Conservation (phyloP, 2,797 vertebrate species). For the Sebastes hopkinsi region DNA sequence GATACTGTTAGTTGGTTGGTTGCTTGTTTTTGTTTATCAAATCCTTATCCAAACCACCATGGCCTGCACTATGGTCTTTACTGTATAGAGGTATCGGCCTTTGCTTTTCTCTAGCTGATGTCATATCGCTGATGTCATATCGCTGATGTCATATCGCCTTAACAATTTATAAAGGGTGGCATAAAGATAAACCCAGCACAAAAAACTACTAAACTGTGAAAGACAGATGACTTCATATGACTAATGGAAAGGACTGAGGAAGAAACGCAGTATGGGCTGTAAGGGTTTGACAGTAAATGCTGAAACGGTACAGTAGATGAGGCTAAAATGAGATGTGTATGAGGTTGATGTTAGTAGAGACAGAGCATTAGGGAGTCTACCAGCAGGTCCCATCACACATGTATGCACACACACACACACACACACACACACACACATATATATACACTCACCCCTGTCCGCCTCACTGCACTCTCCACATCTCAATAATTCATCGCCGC, state of each 20-base stretch:
- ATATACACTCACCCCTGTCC: slow-evolving; percentile 52
- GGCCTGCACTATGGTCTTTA: not conserved
- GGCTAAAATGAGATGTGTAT: slow-evolving; percentile 45
- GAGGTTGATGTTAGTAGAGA: slow-evolving; percentile 33
- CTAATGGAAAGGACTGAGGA: not conserved
- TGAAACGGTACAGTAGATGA: slow-evolving; percentile 26
- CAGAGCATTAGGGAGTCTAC: slow-evolving; percentile 47
- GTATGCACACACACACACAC: slow-evolving; percentile 43
- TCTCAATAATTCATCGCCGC: slow-evolving; percentile 82
- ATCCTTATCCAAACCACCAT: not conserved
- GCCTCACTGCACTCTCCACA: slow-evolving; percentile 75
- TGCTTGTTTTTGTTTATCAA: not conserved
- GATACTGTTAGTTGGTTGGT: not conserved
- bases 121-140: too few species aligned
- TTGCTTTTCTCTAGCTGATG: not conserved
- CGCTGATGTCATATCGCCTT: slow-evolving; percentile 7
- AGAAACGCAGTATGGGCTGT: not conserved
- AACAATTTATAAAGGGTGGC: slow-evolving; percentile 16
- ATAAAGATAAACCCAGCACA: slow-evolving; percentile 47
- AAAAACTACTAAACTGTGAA: slow-evolving; percentile 24
- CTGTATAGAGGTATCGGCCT: not conserved
- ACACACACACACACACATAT: slow-evolving; percentile 10
- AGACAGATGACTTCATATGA: slow-evolving; percentile 4
- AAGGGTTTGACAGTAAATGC: slow-evolving; percentile 5
- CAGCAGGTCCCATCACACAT: slow-evolving; percentile 68